Percentiles rank a stretch among this genome's conserved stretches.
Evolutionary conservation across 2,888 invertebrate genomes (phyloP).

Genomic region (Drosophila austrosaltans): DNA sequence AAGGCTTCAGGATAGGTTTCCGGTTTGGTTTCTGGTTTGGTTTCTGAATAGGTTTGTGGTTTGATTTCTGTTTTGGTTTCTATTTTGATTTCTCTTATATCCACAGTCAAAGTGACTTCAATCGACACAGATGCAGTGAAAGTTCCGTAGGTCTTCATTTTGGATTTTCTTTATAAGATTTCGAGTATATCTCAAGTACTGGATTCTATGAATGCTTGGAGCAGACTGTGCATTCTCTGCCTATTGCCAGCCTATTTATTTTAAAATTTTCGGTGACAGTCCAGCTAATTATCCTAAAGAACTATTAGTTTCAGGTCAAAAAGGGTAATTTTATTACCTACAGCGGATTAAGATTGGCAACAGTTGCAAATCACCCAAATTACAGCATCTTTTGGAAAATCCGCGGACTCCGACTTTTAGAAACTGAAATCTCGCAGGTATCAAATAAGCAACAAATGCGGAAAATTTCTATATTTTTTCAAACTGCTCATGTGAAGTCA

Average conservation of each 20-base stretch:
- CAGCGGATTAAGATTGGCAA: not conserved
- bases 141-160: not conserved
- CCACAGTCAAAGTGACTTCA: not conserved
- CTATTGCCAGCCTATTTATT: not conserved
- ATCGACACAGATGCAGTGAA: not conserved
- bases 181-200: not conserved
- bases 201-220: conserved; percentile 8
- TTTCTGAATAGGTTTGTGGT: no score
- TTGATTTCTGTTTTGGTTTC: not conserved
- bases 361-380: not conserved
- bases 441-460: not conserved
- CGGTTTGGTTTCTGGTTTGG: no score
- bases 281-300: not conserved
- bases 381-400: not conserved
- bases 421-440: not conserved
- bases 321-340: not conserved
- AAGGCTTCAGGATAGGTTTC: no score
- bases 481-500: not conserved
- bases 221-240: not conserved
- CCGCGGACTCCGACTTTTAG: not conserved
- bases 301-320: not conserved
- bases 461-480: not conserved
- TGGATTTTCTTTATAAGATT: conserved; percentile 6
- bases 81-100: not conserved
- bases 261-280: not conserved